Conservation (phyloP, 2,888 invertebrate genomes). For the Apamea crenata region DNA sequence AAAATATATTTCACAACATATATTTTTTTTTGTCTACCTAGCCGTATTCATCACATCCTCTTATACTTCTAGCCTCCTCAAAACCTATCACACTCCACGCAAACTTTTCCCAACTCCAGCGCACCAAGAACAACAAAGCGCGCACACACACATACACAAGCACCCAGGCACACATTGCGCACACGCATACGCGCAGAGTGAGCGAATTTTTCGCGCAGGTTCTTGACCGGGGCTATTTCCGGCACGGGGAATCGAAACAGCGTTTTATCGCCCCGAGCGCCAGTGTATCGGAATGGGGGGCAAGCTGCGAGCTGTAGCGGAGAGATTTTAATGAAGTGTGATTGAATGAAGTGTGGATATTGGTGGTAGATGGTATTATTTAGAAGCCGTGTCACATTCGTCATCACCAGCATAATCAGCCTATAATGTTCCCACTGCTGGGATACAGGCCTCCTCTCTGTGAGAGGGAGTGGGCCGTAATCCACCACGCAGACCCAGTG, state of each 20-base stretch:
- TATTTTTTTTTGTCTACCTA: background rate
- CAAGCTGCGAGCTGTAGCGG: slow-evolving; percentile 36
- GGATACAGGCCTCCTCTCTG: no score
- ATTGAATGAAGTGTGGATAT: no score
- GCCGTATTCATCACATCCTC: background rate
- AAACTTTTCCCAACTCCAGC: background rate
- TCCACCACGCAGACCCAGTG: no score
- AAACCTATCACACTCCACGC: background rate
- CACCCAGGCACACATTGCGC: slow-evolving; percentile 19
- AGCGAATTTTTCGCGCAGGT: slow-evolving; percentile 79
- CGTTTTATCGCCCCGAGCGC: slow-evolving; percentile 77
- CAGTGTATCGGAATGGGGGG: slow-evolving; percentile 50
- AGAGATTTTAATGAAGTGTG: no score
- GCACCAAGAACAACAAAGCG: slow-evolving; percentile 38
- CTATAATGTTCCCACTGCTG: no score
- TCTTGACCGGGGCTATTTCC: slow-evolving; percentile 85
- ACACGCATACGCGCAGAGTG: slow-evolving; percentile 55
- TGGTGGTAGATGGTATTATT: no score
- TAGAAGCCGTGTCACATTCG: no score
- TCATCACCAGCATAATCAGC: no score
- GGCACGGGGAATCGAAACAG: slow-evolving; percentile 79
- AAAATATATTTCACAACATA: background rate
- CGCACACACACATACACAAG: slow-evolving; percentile 14
- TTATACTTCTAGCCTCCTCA: background rate
- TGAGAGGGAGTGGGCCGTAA: no score